Base-by-base conservation (phyloP, 2,113 vertebrate species). In the Silurus asotus region DNA sequence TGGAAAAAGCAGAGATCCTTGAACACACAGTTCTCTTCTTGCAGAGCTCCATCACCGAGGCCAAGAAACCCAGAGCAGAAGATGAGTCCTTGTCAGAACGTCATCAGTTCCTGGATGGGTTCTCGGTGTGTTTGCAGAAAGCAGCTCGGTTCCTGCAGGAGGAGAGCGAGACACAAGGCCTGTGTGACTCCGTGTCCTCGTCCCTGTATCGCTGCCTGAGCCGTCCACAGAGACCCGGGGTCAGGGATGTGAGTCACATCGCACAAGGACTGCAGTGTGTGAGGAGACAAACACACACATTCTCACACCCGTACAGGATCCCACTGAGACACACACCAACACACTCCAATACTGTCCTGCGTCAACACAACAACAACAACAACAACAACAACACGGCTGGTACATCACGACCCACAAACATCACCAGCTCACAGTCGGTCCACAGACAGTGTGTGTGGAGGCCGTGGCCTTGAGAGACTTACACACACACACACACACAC, bases 1-100 rank as follows among this genome's bases (percentile, higher is more conserved):
- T 95, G 91, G 95, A 96, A 90, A 96, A 97, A 83, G 95, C 96
- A 0, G 96, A 96, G 91, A 96, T 97, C 5, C 91, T 97, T 82
- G 96, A 96, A 89, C 93, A 94, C 80, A 94, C 96, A 0, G 93
- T 94, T 28, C 84, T 90, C 69, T 94, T 94, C 84, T 89, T 94
- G 76, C 92, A 92, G 84, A 88, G 61, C 65, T 87, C 76, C 0
- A 15, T 78, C 7, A 64, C 48, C 25, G 20, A 56, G 62, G 23
- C 37, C 61, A 15, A 74, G 15, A 75, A 51, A 72, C 8, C 20
- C 82, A 23, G 87, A 65, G 4, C 65, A 25, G 88, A 65, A 87
- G 61, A 61, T 11, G 76, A 87, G 79, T 25, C 74, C 11, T 25
- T 69, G 20, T 62, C 76, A 28, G 89, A 86, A 80, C 91, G 85